A percentile compares a stretch with the other conserved stretches of the same genome.
These are phyloP conservation scores for Lepidochitona cinerea DNA, from an alignment of 2,888 invertebrate genomes.

Conservation along the genomic window DNA sequence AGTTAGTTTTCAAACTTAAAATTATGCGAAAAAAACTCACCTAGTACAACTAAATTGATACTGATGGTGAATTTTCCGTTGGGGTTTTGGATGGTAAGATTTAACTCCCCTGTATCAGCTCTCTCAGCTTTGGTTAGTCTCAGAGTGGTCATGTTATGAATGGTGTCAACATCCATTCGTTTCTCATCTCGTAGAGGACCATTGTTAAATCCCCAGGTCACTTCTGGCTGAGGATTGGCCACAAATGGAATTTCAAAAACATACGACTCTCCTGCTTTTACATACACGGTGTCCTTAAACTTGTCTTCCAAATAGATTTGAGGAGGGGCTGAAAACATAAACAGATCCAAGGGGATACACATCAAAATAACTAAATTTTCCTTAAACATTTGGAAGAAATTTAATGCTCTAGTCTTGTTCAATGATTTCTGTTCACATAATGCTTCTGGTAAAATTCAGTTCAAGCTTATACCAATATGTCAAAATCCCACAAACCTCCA, in stretches of 20 bases:
- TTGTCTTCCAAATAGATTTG: slow-evolving; percentile 61
- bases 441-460: too few relatives aligned
- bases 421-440: too few relatives aligned
- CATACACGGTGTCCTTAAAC: slow-evolving; percentile 59
- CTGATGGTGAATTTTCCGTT: slow-evolving; percentile 61
- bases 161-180: slow-evolving; percentile 63
- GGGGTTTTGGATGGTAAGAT: slow-evolving; percentile 61
- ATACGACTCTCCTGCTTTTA: slow-evolving; percentile 63
- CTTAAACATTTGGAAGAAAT: too few relatives aligned
- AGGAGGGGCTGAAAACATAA: slow-evolving; percentile 54
- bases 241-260: slow-evolving; percentile 70
- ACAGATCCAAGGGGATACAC: too few relatives aligned
- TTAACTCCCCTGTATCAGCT: slow-evolving; percentile 65
- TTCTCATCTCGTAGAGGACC: slow-evolving; percentile 59
- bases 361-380: too few relatives aligned
- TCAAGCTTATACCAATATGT: too few relatives aligned
- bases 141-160: slow-evolving; percentile 65
- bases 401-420: too few relatives aligned
- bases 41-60: slow-evolving; percentile 72
- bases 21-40: slow-evolving; percentile 76
- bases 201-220: slow-evolving; percentile 63
- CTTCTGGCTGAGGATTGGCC: slow-evolving; percentile 70
- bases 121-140: slow-evolving; percentile 59
- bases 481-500: slow-evolving; percentile 67
- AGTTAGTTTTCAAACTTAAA: too few relatives aligned